Percentiles rank a stretch among this genome's conserved stretches.
Conservation (phyloP, 2,797 vertebrate genomes). For the Benthosema pterotum region DNA sequence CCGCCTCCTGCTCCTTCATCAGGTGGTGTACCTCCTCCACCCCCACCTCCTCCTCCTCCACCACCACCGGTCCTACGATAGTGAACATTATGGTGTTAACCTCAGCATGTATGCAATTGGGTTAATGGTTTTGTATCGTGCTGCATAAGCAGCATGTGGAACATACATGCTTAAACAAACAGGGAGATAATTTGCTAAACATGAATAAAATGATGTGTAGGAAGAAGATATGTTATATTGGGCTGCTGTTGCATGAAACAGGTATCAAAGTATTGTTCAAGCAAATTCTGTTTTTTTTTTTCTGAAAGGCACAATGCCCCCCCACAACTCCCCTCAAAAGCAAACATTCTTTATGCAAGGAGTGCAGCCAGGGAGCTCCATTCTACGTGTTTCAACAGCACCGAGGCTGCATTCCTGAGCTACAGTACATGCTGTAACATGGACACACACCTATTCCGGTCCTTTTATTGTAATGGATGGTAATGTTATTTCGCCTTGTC, state of each 20-base stretch:
- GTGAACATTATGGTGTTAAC: neutral
- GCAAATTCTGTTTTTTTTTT: no score
- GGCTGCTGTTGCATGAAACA: slow-evolving; percentile 2
- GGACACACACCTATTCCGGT: slow-evolving; percentile 9
- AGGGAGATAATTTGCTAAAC: neutral
- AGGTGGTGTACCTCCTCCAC: neutral
- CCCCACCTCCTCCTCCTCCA: slow-evolving; percentile 36
- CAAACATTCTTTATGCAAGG: slow-evolving; percentile 16
- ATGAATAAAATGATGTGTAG: slow-evolving; percentile 35
- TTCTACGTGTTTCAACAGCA: slow-evolving; percentile 57
- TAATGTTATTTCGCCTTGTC: neutral
- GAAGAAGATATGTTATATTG: neutral
- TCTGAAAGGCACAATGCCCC: no score
- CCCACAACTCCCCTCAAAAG: slow-evolving; percentile 2
- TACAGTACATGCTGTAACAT: slow-evolving; percentile 62
- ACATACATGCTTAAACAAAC: neutral
- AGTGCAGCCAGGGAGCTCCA: slow-evolving; percentile 7
- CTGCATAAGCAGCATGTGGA: neutral
- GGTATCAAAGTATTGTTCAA: no score
- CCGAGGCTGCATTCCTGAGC: slow-evolving; percentile 59
- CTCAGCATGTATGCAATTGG: neutral
- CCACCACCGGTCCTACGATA: slow-evolving; percentile 24
- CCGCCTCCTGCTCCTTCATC: slow-evolving; percentile 34
- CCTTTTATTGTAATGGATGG: neutral
- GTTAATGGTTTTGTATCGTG: neutral